Evolutionary conservation across 64 coral and sea anemone genomes (phyloP).

Genomic region (Montipora capricornis): DNA sequence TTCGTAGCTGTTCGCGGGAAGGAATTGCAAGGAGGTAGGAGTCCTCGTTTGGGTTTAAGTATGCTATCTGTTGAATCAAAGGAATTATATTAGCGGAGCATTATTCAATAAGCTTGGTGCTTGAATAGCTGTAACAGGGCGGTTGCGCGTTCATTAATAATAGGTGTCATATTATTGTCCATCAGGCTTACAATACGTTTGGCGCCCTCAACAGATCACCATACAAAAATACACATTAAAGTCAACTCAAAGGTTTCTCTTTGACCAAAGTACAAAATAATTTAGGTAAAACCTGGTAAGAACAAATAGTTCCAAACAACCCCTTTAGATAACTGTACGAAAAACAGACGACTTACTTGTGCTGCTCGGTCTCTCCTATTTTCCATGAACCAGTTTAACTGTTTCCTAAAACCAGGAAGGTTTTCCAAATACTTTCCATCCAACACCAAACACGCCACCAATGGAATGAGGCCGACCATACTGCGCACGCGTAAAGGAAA

Average conservation of each 20-base stretch:
- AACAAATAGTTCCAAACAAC: no score
- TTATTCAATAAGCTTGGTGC: no score
- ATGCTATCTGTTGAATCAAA: constrained; percentile 57
- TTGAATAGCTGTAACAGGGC: no score
- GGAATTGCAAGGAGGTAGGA: constrained; percentile 85
- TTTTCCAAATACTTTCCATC: constrained; percentile 71
- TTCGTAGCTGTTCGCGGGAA: constrained; percentile 60
- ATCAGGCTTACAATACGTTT: no score
- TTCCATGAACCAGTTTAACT: constrained; percentile 86
- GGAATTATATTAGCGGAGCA: neutral
- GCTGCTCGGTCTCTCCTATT: constrained; percentile 74
- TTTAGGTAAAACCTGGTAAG: no score
- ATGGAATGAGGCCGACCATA: constrained; percentile 81
- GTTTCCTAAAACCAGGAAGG: constrained; percentile 81
- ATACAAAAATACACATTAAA: no score
- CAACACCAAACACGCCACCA: constrained; percentile 73
- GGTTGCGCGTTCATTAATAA: no score
- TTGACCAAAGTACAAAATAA: no score
- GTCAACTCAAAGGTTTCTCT: no score
- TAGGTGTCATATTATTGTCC: no score
- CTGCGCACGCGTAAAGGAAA: constrained; percentile 79
- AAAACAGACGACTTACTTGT: constrained; percentile 39
- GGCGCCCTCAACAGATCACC: no score
- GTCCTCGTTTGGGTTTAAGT: constrained; percentile 56
- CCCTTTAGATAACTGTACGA: no score